phyloP scores from a whole-genome alignment of 2,113 vertebrate genomes.

The Otus sunia region DNA sequence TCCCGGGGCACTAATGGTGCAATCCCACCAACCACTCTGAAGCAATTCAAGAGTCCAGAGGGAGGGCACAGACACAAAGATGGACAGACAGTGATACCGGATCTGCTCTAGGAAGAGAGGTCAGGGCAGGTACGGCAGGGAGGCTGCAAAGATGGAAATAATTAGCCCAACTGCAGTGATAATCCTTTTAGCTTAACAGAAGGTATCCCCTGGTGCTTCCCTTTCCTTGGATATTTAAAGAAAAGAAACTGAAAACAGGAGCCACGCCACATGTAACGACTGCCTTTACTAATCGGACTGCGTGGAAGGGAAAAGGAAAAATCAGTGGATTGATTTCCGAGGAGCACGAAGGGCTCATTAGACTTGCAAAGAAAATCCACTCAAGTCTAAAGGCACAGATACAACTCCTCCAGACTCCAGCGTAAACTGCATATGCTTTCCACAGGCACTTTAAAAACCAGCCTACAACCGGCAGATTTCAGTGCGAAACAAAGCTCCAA shows the following conservation, averaged over 20 bases:
- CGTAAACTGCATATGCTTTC: neutral
- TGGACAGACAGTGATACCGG: neutral
- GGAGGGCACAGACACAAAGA: neutral
- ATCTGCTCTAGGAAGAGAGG: neutral
- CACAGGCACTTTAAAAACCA: neutral
- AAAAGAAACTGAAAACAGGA: neutral
- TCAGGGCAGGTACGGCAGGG: neutral
- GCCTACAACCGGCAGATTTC: neutral
- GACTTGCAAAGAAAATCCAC: slow-evolving; percentile 33
- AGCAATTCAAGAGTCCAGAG: neutral
- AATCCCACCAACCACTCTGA: neutral
- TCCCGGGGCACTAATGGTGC: neutral
- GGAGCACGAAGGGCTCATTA: neutral
- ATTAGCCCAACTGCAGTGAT: neutral
- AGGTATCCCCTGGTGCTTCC: neutral
- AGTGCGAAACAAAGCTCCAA: neutral
- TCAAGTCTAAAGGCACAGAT: neutral
- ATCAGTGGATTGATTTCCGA: neutral
- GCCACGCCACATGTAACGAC: neutral
- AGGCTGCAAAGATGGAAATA: slow-evolving; percentile 13
- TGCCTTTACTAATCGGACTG: neutral
- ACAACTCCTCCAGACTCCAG: slow-evolving; percentile 3
- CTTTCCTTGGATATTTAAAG: neutral
- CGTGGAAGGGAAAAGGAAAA: neutral
- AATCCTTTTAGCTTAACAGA: slow-evolving; percentile 3